Conservation (phyloP, 2,797 vertebrate species). For the Steatocranus sp. region DNA sequence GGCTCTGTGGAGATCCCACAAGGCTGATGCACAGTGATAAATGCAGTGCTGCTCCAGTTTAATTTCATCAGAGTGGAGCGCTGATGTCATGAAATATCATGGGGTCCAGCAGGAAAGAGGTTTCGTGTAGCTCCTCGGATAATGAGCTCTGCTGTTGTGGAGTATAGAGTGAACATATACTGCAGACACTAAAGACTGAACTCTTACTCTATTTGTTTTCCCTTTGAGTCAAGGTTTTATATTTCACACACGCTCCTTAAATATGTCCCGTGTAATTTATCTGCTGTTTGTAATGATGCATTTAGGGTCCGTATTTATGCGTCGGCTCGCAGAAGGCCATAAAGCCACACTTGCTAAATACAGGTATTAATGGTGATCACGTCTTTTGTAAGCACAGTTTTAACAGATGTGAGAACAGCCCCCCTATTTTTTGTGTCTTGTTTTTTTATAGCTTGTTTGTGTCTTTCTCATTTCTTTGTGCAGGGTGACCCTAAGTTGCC, state of each 20-base stretch:
- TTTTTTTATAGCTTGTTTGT: neutral
- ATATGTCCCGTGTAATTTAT: slow-evolving; percentile 1
- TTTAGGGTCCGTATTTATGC: neutral
- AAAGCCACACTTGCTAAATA: neutral
- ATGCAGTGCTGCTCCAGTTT: slow-evolving; percentile 41
- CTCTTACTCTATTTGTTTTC: neutral
- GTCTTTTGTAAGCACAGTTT: neutral
- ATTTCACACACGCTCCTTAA: neutral
- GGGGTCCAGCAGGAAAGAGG: neutral
- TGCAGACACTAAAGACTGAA: neutral
- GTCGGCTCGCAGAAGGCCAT: neutral
- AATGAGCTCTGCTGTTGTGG: neutral
- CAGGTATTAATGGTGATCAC: neutral
- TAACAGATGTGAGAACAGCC: neutral
- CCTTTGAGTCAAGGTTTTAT: neutral
- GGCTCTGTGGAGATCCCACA: slow-evolving; percentile 7
- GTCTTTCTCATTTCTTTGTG: neutral
- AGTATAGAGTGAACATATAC: neutral
- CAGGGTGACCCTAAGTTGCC: neutral
- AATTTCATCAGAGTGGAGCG: slow-evolving; percentile 7
- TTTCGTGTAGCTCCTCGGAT: neutral
- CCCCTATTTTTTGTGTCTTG: neutral
- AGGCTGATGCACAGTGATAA: slow-evolving; percentile 29
- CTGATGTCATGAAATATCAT: slow-evolving; percentile 38
- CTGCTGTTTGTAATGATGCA: neutral